A percentile compares a stretch with the other conserved stretches of the same genome.
Conservation (phyloP, 2,797 vertebrate species). For the Discoglossus pictus region DNA sequence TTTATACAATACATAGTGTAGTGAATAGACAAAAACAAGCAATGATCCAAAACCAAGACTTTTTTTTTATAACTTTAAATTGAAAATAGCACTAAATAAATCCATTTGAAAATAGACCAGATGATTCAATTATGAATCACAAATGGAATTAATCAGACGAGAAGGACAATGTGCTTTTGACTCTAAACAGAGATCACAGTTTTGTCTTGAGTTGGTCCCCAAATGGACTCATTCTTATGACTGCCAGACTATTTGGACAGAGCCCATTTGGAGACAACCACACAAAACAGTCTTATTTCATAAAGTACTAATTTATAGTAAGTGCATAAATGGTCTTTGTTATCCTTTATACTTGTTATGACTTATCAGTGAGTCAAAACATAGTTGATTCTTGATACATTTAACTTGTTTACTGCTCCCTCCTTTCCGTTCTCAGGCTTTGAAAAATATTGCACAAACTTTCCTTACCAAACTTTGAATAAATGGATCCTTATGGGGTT, state of each 20-base stretch:
- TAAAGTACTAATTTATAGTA: slow-evolving; percentile 16
- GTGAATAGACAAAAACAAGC: not conserved
- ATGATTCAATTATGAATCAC: slow-evolving; percentile 43
- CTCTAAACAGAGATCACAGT: slow-evolving; percentile 16
- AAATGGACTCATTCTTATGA: slow-evolving; percentile 27
- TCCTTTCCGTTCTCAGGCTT: not conserved
- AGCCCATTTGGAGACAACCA: slow-evolving; percentile 15
- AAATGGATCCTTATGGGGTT: slow-evolving; percentile 22
- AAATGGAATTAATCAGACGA: slow-evolving; percentile 24
- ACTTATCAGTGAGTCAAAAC: slow-evolving; percentile 33
- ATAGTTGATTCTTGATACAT: slow-evolving; percentile 6
- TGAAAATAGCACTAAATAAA: slow-evolving; percentile 26
- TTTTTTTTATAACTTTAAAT: slow-evolving; percentile 34
- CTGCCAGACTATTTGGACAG: slow-evolving; percentile 19
- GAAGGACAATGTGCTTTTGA: slow-evolving; percentile 38
- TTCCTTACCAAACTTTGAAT: not conserved
- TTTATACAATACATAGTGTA: not conserved
- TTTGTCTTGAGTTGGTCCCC: slow-evolving; percentile 30
- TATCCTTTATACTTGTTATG: slow-evolving; percentile 15
- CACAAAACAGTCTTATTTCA: slow-evolving; percentile 27
- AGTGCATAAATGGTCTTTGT: not conserved
- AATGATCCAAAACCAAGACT: slow-evolving; percentile 4
- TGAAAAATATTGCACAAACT: not conserved
- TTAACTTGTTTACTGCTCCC: not conserved
- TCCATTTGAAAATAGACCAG: slow-evolving; percentile 15